phyloP scores from a whole-genome alignment of 1,140 invertebrate genomes.

The Leptinotarsa defecta region DNA sequence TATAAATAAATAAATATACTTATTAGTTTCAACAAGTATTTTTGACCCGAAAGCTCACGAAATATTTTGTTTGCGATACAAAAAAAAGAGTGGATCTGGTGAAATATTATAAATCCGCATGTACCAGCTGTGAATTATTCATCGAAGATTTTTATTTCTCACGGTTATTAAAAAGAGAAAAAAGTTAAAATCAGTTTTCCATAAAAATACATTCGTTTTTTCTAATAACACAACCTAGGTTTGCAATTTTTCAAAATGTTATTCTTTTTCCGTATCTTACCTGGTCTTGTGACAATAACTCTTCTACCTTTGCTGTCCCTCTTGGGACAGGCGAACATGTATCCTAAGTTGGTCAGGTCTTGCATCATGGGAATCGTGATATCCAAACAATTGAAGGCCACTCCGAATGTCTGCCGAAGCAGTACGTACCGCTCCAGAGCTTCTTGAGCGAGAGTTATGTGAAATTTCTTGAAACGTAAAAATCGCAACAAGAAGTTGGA shows the following conservation, averaged over 20 bases:
- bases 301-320: constrained; percentile 76
- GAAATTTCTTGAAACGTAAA: constrained; percentile 82
- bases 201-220: too few species aligned
- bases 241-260: constrained; percentile 25
- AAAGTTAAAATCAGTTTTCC: too few species aligned
- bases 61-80: too few species aligned
- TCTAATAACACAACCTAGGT: too few species aligned
- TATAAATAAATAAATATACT: too few species aligned
- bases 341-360: constrained; percentile 73
- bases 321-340: constrained; percentile 79
- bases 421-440: constrained; percentile 80
- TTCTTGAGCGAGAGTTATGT: constrained; percentile 79
- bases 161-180: too few species aligned
- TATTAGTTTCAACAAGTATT: too few species aligned
- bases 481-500: constrained; percentile 74
- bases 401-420: constrained; percentile 73
- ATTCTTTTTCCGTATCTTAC: constrained; percentile 57
- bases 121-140: too few species aligned
- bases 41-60: too few species aligned
- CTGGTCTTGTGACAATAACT: constrained; percentile 76
- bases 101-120: too few species aligned
- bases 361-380: constrained; percentile 70
- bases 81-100: too few species aligned
- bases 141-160: too few species aligned
- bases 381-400: constrained; percentile 76